phyloP scores from a whole-genome alignment of 2,113 vertebrate species.

The Mustela nigripes region DNA sequence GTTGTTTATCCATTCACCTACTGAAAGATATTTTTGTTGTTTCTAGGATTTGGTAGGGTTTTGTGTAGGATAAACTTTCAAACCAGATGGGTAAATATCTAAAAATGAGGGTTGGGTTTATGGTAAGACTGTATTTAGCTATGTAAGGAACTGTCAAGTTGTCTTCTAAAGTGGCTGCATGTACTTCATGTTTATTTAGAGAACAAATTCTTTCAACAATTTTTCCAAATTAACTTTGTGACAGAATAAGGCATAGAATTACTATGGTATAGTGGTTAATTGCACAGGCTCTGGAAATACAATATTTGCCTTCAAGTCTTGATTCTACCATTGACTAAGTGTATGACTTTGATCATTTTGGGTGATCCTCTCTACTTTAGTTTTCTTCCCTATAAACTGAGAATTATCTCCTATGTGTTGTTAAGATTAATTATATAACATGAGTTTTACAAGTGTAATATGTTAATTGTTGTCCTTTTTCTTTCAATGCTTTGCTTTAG shows the following conservation, averaged over 20 bases:
- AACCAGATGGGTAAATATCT: neutral
- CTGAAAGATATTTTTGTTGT: neutral
- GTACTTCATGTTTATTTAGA: neutral
- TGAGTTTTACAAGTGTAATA: neutral
- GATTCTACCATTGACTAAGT: neutral
- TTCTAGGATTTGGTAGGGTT: neutral
- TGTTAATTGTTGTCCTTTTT: neutral
- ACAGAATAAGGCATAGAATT: neutral
- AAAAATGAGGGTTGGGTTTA: neutral
- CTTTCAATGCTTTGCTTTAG: neutral
- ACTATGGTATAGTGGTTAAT: neutral
- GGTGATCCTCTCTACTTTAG: neutral
- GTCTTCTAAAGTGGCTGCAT: neutral
- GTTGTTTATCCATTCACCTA: neutral
- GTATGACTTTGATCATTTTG: neutral
- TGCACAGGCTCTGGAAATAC: neutral
- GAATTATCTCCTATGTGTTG: neutral
- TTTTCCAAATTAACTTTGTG: neutral
- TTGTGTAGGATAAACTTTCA: neutral
- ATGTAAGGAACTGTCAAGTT: slow-evolving; percentile 16
- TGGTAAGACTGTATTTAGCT: neutral
- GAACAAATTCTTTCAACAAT: neutral
- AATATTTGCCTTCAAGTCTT: neutral
- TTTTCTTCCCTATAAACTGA: slow-evolving; percentile 7
- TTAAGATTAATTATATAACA: neutral